These are phyloP conservation scores for Neopelma chrysocephalum DNA, from an alignment of 2,797 vertebrate genomes.

Conservation along the genomic window DNA sequence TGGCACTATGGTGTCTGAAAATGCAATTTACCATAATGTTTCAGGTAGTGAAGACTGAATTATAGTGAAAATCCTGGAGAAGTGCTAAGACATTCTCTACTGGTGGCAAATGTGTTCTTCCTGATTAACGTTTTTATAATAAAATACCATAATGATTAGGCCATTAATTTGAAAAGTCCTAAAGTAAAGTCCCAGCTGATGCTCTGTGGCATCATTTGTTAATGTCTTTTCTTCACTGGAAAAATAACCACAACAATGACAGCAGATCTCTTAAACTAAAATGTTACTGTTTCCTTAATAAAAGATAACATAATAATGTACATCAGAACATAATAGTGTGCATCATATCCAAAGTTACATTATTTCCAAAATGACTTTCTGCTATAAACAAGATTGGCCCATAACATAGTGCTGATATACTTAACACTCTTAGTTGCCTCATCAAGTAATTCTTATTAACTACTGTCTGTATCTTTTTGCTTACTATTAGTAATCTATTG, in stretches of 20 bases:
- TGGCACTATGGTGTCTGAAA: neutral
- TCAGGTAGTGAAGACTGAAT: neutral
- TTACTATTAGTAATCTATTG: neutral
- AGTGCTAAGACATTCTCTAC: neutral
- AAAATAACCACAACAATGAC: neutral
- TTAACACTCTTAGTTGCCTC: neutral
- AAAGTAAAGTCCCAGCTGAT: neutral
- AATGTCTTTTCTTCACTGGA: neutral
- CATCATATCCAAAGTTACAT: neutral
- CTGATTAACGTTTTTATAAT: constrained; percentile 13
- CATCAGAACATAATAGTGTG: neutral
- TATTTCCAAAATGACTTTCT: neutral
- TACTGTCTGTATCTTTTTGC: neutral
- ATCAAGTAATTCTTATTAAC: constrained; percentile 7
- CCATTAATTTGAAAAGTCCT: neutral
- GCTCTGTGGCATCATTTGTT: neutral
- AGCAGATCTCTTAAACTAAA: neutral
- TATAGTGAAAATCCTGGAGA: neutral
- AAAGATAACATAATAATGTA: neutral
- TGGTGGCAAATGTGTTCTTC: constrained; percentile 5
- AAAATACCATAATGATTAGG: neutral
- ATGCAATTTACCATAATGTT: neutral
- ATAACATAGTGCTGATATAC: neutral
- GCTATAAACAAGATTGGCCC: neutral
- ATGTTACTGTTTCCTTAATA: neutral